phyloP scores from a whole-genome alignment of 2,113 vertebrate species.

The Pycnonotus jocosus region DNA sequence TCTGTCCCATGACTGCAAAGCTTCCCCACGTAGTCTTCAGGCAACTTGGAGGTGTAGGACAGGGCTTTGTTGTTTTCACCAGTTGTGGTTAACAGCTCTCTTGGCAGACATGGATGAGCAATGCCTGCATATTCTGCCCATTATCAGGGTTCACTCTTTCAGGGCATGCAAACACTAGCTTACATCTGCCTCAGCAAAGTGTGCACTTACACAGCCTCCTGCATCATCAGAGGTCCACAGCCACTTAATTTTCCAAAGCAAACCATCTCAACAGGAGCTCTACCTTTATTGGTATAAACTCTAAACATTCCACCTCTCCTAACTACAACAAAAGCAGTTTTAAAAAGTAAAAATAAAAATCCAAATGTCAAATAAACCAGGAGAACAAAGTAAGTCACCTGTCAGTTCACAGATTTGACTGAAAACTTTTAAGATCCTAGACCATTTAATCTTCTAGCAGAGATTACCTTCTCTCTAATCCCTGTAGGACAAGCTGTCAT shows the following conservation, averaged over 20 bases:
- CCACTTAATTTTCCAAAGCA: not conserved
- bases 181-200: not conserved
- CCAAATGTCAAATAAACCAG: not conserved
- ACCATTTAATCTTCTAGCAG: not conserved
- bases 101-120: not conserved
- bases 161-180: not conserved
- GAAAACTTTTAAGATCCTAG: not conserved
- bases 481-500: conserved; percentile 40
- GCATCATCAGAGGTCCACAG: not conserved
- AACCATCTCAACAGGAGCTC: not conserved
- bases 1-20: not conserved
- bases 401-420: not conserved
- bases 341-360: not conserved
- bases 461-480: conserved; percentile 19
- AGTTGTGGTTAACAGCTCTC: not conserved
- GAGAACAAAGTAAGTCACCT: not conserved
- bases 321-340: not conserved
- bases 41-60: not conserved
- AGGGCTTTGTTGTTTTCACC: not conserved
- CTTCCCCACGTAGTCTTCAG: not conserved
- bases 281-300: not conserved
- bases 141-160: not conserved
- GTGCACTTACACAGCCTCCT: not conserved
- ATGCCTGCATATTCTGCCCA: not conserved
- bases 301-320: not conserved